Percentiles rank a stretch among this genome's conserved stretches.
Conservation (phyloP, 2,888 invertebrate species). For the Amiota mariae region DNA sequence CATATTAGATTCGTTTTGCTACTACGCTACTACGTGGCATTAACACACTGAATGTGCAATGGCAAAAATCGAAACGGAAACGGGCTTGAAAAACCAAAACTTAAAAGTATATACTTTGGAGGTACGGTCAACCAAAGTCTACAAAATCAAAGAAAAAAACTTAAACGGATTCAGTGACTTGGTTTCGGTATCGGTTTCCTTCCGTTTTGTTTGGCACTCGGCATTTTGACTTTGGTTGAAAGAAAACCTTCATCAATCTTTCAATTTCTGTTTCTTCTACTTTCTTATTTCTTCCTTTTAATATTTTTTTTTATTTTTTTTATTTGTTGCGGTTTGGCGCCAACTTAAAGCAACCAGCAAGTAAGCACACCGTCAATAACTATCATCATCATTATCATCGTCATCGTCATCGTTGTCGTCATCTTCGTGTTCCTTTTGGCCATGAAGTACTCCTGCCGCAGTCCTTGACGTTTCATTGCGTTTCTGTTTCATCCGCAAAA, state of each 20-base stretch:
- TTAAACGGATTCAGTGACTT: constrained; percentile 15
- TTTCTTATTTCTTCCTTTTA: neutral
- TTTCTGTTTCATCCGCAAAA: constrained; percentile 1
- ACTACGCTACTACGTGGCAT: too few relatives aligned
- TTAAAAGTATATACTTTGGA: constrained; percentile 2
- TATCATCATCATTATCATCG: neutral
- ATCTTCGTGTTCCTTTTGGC: too few relatives aligned
- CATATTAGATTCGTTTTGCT: too few relatives aligned
- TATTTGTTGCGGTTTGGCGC: constrained; percentile 1
- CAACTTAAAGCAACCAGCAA: constrained; percentile 4
- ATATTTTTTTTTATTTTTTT: neutral
- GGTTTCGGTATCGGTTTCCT: constrained; percentile 2
- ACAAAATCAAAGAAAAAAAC: too few relatives aligned
- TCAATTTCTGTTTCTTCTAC: neutral
- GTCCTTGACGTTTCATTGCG: too few relatives aligned
- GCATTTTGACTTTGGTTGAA: too few relatives aligned
- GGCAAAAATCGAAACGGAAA: constrained; percentile 1
- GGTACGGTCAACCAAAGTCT: too few relatives aligned
- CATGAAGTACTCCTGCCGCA: too few relatives aligned
- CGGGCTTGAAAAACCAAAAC: neutral
- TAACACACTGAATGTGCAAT: too few relatives aligned
- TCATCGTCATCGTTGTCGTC: too few relatives aligned
- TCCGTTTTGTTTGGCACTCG: neutral
- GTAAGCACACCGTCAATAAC: too few relatives aligned
- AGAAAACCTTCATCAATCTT: too few relatives aligned